Evolutionary conservation across 2,888 invertebrate genomes (phyloP), one percentile per base, ranked within the genome.

Genomic region (Glaucopsyche alexis): DNA sequence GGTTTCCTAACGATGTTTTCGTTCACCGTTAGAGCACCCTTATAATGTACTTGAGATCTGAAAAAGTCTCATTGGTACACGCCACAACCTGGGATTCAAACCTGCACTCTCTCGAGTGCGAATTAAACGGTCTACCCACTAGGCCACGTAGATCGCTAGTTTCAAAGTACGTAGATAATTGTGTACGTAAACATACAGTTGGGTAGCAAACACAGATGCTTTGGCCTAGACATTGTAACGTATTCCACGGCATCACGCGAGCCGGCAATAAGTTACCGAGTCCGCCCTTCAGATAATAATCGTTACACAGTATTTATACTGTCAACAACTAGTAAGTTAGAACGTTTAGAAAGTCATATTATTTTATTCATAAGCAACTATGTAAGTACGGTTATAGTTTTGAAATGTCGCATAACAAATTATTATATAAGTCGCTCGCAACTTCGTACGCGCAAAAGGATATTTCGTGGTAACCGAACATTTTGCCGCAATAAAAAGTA

Each of bases 211-310:
- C 85, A 88, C 84, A 90, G 89, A 89, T 86, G 88, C 88, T 88
- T 88, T 83, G 84, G 86, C 85, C 83, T 83, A 87, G 85, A 85
- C 86, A 81, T 80, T 78, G 85, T 90, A 86, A 91, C 87, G 86
- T 89, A 90, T 91, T 87, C 86, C 86, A 87, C 85, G 87, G 82
- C 76, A 85, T 85, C 91, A 91, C 91, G 91, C 91, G 82, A 91
- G 82, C 77, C 76, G 80, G 89, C 89, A 85, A 90, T 90, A 88
- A 88, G 83, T 89, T 81, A 84, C 89, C 89, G 47, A 16, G 69
- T 16, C 86, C 84, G 83, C 85, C 81, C 80, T 82, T 82, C 86
- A 87, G 87, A 89, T 89, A 90, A 89, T 89, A 90, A 89, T 89
- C 88, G 90, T 90, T 90, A 90, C 89, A 90, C 89, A 87, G 45